Evolutionary conservation across 2,888 invertebrate species (phyloP), one percentile per base, ranked within the genome.

Genomic region (Microdon myrmicae): DNA sequence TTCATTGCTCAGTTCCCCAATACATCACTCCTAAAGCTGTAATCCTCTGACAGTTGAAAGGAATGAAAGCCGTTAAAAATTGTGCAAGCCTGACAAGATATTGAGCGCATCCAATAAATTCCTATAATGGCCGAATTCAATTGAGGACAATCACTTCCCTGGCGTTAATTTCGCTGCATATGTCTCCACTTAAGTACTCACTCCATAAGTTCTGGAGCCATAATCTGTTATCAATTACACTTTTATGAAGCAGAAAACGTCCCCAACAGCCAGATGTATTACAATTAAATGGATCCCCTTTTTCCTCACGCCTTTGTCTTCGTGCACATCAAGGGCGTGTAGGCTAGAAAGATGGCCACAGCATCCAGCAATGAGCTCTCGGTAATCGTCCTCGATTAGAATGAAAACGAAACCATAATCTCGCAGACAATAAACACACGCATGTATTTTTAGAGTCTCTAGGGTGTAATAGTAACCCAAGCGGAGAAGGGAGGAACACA

Each of bases 331-430:
- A n/a, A 31, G 14, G n/a, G n/a, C 29, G 44, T 61, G 56, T 49
- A 25, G 44, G 56, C 28, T 31, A 19, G 6, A 25, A 16, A 44
- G 49, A 56, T 44, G 45, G 29, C 32, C 59, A 55, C 45, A 10
- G 20, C 23, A 7, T n/a, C 20, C 25, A 25, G 39, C 19, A 19
- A 17, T 39, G 14, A 29, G 38, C 48, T 39, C 29, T n/a, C n/a
- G n/a, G n/a, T n/a, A n/a, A n/a, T n/a, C 58, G 51, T 51, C 61
- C 49, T 51, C 41, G 49, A 45, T 22, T 58, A 31, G 37, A 51
- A 64, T 41, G 58, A 64, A 64, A 64, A 64, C 37, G 58, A 64
- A 64, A 64, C 64, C 47, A 47, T 51, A 47, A 51, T 47, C 45
- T 49, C 29, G 47, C 32, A 39, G 22, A 44, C 49, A 12, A 22